Base-by-base conservation (phyloP, 2,113 vertebrate genomes). In the Hystrix brachyura region DNA sequence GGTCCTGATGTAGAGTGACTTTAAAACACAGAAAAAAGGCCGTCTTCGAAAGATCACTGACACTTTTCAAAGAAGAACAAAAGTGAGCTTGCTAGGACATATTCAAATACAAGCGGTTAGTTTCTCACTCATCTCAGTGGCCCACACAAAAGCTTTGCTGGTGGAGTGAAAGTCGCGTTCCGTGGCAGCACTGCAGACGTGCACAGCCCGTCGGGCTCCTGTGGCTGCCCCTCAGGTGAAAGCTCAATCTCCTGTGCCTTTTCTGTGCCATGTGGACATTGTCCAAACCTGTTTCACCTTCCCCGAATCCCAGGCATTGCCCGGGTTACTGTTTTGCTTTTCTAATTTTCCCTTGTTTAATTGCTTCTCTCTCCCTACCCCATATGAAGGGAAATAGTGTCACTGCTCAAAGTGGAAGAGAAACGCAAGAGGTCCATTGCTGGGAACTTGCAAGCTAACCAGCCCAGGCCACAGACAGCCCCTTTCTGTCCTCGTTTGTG, bases 401-500 rank as follows among this genome's bases (percentile, higher is more conserved):
- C 96, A 97, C 96, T 96, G 87, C 97, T 98, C 19, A 97, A 97
- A 98, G 98, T 90, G 43, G 93, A 90, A 86, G 43, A 98, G 98
- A 98, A 98, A 97, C 46, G 90, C 98, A 98, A 97, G 97, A 96
- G 98, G 98, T 96, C 94, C 92, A 62, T 98, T 96, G 97, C 98
- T 98, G 98, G 98, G 98, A 99, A 99, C 92, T 96, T 95, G 95
- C 97, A 98, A 98, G 98, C 98, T 97, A 81, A 91, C 72, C 62
- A 60, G 78, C 97, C 96, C 96, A 93, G 64, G 98, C 96, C 97
- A 98, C 98, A 98, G 98, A 98, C 55, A 60, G 97, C 80, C 97
- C 98, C 98, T 98, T 98, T 99, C 98, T 98, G 98, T 98, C 98
- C 98, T 98, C 98, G 98, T 99, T 98, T 98, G 98, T 98, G 98